Conservation (phyloP, 2,113 vertebrate genomes). For the Podarcis raffonei region DNA sequence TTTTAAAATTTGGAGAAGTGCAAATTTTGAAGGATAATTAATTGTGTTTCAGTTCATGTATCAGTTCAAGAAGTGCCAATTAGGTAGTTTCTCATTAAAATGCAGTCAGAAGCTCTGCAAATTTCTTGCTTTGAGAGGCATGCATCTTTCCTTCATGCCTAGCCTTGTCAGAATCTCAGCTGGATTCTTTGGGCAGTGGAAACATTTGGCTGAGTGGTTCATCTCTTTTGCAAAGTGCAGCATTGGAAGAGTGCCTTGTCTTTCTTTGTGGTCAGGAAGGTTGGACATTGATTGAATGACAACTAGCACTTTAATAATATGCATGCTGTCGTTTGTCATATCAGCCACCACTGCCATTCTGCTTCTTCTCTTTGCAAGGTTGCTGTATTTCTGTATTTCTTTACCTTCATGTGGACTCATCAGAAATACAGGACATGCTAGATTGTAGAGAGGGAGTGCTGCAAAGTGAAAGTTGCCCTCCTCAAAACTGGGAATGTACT, state of each 20-base stretch:
- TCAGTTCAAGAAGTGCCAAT: too few species aligned
- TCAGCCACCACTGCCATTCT: slow-evolving; percentile 69
- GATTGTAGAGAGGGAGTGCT: not conserved
- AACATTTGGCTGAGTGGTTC: slow-evolving; percentile 51
- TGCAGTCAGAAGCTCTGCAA: too few species aligned
- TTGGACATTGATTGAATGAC: slow-evolving; percentile 72
- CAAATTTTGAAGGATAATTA: too few species aligned
- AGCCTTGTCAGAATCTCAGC: slow-evolving; percentile 50
- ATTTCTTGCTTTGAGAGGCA: not conserved
- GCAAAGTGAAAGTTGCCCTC: not conserved
- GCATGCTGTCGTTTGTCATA: slow-evolving; percentile 74
- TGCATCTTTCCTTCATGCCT: not conserved
- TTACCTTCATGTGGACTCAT: slow-evolving; percentile 35
- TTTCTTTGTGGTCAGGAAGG: slow-evolving; percentile 61
- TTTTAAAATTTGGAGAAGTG: too few species aligned
- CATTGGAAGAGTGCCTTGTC: slow-evolving; percentile 55
- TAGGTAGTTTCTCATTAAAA: too few species aligned
- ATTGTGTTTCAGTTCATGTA: too few species aligned
- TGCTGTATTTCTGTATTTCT: slow-evolving; percentile 41
- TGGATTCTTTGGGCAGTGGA: slow-evolving; percentile 38
- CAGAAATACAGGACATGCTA: not conserved
- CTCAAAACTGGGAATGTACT: not conserved
- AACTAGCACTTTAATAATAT: slow-evolving; percentile 61
- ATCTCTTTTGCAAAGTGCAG: slow-evolving; percentile 33
- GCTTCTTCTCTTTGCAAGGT: slow-evolving; percentile 57